Percentiles rank a stretch among this genome's conserved stretches.
These are phyloP conservation scores for Spinus olivaceus DNA, from an alignment of 2,797 vertebrate genomes.

Conservation along the genomic window DNA sequence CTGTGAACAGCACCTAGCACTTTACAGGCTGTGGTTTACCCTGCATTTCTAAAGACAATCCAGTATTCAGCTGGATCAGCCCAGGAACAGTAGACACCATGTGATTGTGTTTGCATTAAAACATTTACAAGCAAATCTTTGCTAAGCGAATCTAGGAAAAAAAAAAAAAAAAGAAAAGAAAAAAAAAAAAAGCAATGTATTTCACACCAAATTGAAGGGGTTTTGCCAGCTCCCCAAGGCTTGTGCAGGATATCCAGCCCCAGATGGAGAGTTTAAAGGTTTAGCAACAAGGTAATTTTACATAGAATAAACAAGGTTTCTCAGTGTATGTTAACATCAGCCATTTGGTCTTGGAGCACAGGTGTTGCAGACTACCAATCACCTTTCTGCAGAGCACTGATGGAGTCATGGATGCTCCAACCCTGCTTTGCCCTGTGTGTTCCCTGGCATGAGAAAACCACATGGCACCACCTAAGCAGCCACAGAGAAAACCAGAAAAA, in stretches of 20 bases:
- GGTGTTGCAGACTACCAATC: too few relatives aligned
- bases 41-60: background rate
- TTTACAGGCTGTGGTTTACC: background rate
- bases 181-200: background rate
- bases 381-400: background rate
- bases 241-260: background rate
- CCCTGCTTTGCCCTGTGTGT: background rate
- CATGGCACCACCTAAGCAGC: background rate
- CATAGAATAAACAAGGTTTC: background rate
- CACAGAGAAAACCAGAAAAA: background rate
- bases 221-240: background rate
- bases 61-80: background rate
- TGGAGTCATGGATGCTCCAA: background rate
- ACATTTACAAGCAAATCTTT: background rate
- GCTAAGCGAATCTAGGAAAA: background rate
- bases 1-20: background rate
- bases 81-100: background rate
- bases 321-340: accelerated
- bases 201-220: background rate
- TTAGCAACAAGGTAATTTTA: background rate
- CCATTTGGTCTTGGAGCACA: background rate
- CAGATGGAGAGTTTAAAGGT: background rate
- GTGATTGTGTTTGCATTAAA: background rate
- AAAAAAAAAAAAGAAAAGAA: background rate
- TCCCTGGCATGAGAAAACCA: background rate